Evolutionary conservation across 92 coral and sea anemone species (phyloP).

Genomic region (Paragorgia papillata): DNA sequence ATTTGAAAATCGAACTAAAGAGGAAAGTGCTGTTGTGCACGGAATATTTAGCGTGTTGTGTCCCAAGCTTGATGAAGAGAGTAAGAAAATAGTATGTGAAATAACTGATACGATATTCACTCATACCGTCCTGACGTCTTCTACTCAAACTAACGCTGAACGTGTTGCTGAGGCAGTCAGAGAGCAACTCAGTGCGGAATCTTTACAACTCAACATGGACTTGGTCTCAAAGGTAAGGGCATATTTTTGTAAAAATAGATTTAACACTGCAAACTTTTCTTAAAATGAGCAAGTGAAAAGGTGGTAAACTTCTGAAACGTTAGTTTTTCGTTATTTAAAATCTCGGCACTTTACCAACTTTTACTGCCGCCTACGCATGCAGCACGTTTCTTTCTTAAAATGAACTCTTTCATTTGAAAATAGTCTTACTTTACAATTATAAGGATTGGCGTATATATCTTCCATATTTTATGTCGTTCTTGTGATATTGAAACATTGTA

Average conservation of each 20-base stretch:
- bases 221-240: constrained; percentile 75
- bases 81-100: constrained; percentile 67
- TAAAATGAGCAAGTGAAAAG: too few relatives aligned
- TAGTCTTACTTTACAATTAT: too few relatives aligned
- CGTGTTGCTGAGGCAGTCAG: constrained; percentile 71
- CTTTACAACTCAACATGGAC: constrained; percentile 81
- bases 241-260: not conserved
- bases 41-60: constrained; percentile 78
- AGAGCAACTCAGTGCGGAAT: constrained; percentile 78
- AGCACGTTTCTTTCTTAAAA: too few relatives aligned
- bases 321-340: too few relatives aligned
- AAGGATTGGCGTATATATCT: too few relatives aligned
- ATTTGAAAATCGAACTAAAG: constrained; percentile 84
- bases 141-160: constrained; percentile 66
- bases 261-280: too few relatives aligned
- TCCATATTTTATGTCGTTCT: too few relatives aligned
- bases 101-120: constrained; percentile 83
- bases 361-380: too few relatives aligned
- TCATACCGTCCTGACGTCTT: constrained; percentile 88
- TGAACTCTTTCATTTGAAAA: too few relatives aligned
- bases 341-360: too few relatives aligned
- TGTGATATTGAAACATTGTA: too few relatives aligned
- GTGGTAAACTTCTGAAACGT: too few relatives aligned
- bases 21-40: constrained; percentile 84
- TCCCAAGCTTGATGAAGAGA: constrained; percentile 64